Evolutionary conservation across 1,140 invertebrate species (phyloP).

Genomic region (Leguminivora glycinivorella): DNA sequence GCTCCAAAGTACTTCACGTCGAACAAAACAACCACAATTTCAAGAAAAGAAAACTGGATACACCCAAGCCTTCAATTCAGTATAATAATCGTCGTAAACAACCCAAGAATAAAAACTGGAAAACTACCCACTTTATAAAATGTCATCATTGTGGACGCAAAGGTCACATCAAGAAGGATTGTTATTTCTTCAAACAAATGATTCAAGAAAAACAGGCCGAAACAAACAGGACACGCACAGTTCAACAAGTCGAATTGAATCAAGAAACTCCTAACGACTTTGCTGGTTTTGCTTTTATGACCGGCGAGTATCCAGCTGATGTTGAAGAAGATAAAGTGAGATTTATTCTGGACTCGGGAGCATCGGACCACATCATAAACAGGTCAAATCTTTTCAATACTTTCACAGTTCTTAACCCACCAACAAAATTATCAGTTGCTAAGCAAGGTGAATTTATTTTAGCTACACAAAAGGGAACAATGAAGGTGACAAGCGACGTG

Average conservation of each 20-base stretch:
- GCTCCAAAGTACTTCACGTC: constrained; percentile 43
- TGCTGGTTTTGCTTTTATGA: constrained; percentile 38
- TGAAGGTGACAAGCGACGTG: constrained; percentile 38
- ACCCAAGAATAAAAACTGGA: constrained; percentile 7
- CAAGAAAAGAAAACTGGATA: neutral
- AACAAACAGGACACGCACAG: constrained; percentile 20
- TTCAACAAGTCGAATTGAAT: constrained; percentile 31
- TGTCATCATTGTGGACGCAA: constrained; percentile 52
- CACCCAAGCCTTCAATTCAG: too few relatives aligned
- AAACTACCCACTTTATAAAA: constrained; percentile 33
- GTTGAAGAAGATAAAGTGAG: constrained; percentile 30
- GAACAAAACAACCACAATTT: constrained; percentile 11
- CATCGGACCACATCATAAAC: constrained; percentile 55
- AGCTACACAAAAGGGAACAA: constrained; percentile 44
- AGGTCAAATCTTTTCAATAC: constrained; percentile 45
- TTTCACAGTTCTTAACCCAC: constrained; percentile 32
- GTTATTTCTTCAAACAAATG: too few relatives aligned
- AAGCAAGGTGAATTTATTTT: constrained; percentile 44
- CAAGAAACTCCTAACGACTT: neutral
- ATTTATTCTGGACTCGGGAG: constrained; percentile 58
- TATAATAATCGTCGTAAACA: neutral
- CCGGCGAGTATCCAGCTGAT: constrained; percentile 30
- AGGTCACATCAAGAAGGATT: too few relatives aligned
- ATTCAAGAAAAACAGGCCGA: constrained; percentile 35
- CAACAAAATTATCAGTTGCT: constrained; percentile 41